Evolutionary conservation across 2,797 vertebrate genomes (phyloP), one percentile per base, ranked within the genome.

Genomic region (Catamblyrhynchus diadema): DNA sequence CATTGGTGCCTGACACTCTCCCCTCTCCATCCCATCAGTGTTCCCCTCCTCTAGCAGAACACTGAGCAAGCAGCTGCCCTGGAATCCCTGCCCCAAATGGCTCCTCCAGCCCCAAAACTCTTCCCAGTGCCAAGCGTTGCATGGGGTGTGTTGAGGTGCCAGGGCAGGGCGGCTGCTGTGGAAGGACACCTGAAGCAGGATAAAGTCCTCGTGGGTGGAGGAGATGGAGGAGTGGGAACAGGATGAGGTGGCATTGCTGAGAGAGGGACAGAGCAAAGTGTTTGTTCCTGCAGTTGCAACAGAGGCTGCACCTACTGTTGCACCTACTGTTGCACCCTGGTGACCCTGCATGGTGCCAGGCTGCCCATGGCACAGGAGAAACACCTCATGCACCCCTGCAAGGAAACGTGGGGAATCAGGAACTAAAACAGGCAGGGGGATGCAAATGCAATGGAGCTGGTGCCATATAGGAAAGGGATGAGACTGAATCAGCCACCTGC

Each of bases 51-150:
- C 45, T n/a, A 51, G 17, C 15, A 61, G 67, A 42, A 20, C 45
- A 57, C 48, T 12, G 4, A 86, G 33, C 9, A 14, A 57, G 72
- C n/a, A 23, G 11, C 42, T 88, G 30, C 25, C 51, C 33, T 74
- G 0, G 0, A 79, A 80, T 48, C 42, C 32, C 39, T 77, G 20
- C 10, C n/a, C 45, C 23, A 86, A 78, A 65, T 0, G 0, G 21
- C 19, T 88, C 28, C 44, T 90, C 9, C 77, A 62, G 30, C 13
- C 47, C 19, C 62, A 7, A 57, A 74, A 72, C 3, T 71, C 65
- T 24, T 77, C 45, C 19, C 33, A 18, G 2, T n/a, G 37, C n/a
- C n/a, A 45, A 42, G 6, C 0, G 0, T 39, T 70, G 6, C 13
- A 37, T 41, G 37, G 44, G 23, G 32, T 65, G 33, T 70, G 18